Conservation (phyloP, 2,888 invertebrate genomes). For the Lasius fuliginosus region DNA sequence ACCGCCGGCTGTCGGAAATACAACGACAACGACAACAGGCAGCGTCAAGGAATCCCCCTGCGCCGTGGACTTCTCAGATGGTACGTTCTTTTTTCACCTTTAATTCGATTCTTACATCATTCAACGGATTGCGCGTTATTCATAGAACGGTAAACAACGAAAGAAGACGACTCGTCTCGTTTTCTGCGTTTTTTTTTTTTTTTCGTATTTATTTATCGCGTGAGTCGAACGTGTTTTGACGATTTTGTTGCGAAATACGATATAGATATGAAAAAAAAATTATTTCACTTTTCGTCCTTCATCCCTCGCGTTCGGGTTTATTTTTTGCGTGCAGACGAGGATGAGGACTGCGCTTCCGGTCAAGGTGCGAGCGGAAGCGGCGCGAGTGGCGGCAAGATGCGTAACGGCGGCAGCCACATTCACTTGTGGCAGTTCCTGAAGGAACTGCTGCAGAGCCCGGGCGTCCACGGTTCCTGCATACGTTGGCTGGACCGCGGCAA, state of each 20-base stretch:
- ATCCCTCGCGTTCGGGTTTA: background rate
- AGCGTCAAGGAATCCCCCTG: slow-evolving; percentile 81
- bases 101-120: background rate
- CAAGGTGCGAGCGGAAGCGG: slow-evolving; percentile 60
- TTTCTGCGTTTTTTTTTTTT: too few relatives aligned
- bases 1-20: slow-evolving; percentile 76
- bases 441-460: slow-evolving; percentile 96
- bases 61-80: slow-evolving; percentile 91
- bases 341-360: slow-evolving; percentile 86
- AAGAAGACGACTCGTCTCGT: background rate
- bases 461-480: slow-evolving; percentile 96
- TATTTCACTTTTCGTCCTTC: background rate
- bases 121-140: background rate
- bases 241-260: background rate
- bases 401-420: slow-evolving; percentile 92
- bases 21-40: slow-evolving; percentile 65
- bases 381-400: slow-evolving; percentile 66
- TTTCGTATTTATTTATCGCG: background rate
- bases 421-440: slow-evolving; percentile 99
- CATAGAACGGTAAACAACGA: background rate
- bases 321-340: slow-evolving; percentile 87
- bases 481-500: slow-evolving; percentile 98
- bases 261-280: background rate
- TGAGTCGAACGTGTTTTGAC: background rate
- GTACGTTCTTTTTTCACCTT: slow-evolving; percentile 86